A percentile compares a stretch with the other conserved stretches of the same genome.
Conservation (phyloP, 2,113 vertebrate species). For the Acrocephalus kingi region DNA sequence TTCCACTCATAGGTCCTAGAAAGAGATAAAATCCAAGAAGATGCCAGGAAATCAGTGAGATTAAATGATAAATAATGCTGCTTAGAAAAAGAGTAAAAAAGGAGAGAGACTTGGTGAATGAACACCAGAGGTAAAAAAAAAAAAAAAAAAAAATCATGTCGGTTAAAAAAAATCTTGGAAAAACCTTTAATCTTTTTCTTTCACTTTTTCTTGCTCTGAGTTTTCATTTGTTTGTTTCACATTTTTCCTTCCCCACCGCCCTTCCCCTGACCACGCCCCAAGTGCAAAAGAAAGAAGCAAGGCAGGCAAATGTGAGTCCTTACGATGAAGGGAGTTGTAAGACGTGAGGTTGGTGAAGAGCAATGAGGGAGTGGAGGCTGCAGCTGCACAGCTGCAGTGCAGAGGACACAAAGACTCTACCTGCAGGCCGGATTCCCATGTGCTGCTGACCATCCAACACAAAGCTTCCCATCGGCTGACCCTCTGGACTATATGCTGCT, state of each 20-base stretch:
- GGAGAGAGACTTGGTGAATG: constrained; percentile 38
- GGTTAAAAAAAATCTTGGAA: constrained; percentile 17
- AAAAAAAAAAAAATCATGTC: constrained; percentile 19
- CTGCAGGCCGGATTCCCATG: constrained; percentile 99
- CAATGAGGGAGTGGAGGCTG: constrained; percentile 7
- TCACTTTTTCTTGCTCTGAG: not conserved
- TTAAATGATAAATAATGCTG: constrained; percentile 61
- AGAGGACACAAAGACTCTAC: constrained; percentile 73
- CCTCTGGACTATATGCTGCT: constrained; percentile 99
- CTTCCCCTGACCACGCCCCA: not conserved
- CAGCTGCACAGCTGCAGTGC: not conserved
- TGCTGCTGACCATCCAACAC: constrained; percentile 99
- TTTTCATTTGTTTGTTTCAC: not conserved
- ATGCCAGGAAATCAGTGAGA: constrained; percentile 80
- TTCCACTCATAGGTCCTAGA: constrained; percentile 99
- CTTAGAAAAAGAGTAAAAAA: constrained; percentile 34
- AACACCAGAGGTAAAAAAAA: constrained; percentile 23
- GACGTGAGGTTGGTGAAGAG: constrained; percentile 34
- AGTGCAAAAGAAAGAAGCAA: constrained; percentile 67
- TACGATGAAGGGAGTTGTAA: constrained; percentile 8
- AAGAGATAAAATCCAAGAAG: constrained; percentile 89
- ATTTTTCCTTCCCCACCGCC: not conserved
- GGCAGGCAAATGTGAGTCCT: constrained; percentile 62
- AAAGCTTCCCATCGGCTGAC: constrained; percentile 99
- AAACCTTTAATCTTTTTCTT: not conserved